phyloP scores from a whole-genome alignment of 2,797 vertebrate genomes.

The Ctenosaura bakeri region DNA sequence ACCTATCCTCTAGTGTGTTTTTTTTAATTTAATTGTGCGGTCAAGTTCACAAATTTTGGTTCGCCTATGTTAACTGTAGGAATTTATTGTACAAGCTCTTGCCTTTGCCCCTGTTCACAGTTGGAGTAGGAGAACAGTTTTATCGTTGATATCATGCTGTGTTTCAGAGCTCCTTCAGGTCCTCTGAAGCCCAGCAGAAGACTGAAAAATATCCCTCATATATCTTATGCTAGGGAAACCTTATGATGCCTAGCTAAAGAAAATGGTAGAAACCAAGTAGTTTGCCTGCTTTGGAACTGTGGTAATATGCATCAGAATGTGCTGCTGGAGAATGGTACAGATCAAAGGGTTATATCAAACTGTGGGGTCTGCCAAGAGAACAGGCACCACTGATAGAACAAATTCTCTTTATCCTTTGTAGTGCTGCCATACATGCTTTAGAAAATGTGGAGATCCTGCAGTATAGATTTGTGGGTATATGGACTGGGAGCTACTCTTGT shows the following conservation, averaged over 20 bases:
- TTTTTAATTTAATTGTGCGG: not conserved
- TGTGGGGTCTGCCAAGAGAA: not conserved
- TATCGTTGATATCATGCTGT: not conserved
- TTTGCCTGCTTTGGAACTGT: not conserved
- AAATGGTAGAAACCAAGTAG: not conserved
- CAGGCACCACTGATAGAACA: not conserved
- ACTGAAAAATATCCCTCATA: not conserved
- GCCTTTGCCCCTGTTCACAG: not conserved
- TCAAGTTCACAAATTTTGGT: not conserved
- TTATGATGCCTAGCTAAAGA: not conserved
- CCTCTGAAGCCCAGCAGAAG: not conserved
- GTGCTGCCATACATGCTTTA: not conserved
- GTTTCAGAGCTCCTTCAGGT: not conserved
- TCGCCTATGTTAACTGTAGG: not conserved
- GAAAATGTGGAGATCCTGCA: not conserved
- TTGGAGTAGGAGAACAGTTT: not conserved
- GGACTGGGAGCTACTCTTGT: not conserved
- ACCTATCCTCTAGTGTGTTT: too few relatives aligned
- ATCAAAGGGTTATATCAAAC: not conserved
- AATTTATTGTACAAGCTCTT: not conserved
- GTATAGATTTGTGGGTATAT: not conserved
- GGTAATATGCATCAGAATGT: not conserved
- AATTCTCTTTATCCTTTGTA: not conserved
- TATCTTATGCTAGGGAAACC: not conserved
- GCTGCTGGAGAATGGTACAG: not conserved